Evolutionary conservation across 2,113 vertebrate species (phyloP), one percentile per base, ranked within the genome.

Genomic region (Pseudonaja textilis): DNA sequence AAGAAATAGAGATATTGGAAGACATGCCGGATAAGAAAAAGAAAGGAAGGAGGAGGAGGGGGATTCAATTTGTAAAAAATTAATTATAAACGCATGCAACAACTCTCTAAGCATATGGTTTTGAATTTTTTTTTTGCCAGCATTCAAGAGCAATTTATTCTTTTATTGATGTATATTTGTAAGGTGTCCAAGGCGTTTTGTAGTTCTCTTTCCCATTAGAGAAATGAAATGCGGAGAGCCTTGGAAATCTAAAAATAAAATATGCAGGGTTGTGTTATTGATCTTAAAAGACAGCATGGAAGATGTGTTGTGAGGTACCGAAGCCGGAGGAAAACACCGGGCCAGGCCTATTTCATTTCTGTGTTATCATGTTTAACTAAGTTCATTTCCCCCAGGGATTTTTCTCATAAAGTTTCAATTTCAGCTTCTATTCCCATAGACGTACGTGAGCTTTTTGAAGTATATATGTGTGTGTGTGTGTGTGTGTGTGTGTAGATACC

Each of bases 41-140:
- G 10, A 29, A 4, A 11, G 8, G 47, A 45, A 45, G 3, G 42
- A 45, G 45, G 47, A 7, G 47, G 8, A 50, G 47, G 16, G 69
- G 16, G 69, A 39, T 39, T 95, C 64, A 94, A 95, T 96, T 94
- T 91, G 90, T 88, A 89, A 95, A 97, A 96, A 96, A 93, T 96
- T 95, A 98, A 97, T 97, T 96, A 96, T 26, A 90, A 92, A 69
- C 0, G 2, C 96, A 96, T 26, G 95, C 96, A 96, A 93, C 56
- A 95, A 95, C 86, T 95, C 96, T 96, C 95, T 92, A 93, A 97
- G 92, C 96, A 96, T 94, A 96, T 85, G 97, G 95, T 39, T 97
- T 95, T 94, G 89, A 88, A 93, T 94, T 95, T 59, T 59, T 59
- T 59, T 59, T 59, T 56, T 56, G 96, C 95, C 96, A 97, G 26